A percentile compares a stretch with the other conserved stretches of the same genome.
These are phyloP conservation scores for Clinocottus analis DNA, from an alignment of 2,113 vertebrate genomes.

Conservation along the genomic window DNA sequence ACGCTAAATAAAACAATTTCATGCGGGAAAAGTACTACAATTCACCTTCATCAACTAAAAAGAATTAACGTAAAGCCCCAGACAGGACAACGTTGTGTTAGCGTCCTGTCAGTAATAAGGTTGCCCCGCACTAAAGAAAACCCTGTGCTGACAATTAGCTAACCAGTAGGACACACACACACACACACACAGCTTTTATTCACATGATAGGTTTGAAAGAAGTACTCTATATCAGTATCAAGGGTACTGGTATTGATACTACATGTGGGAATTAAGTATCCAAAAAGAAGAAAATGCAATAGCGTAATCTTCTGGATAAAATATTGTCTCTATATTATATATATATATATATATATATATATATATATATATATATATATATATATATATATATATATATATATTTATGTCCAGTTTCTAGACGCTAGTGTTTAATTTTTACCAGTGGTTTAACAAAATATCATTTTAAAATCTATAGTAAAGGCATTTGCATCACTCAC, in stretches of 20 bases:
- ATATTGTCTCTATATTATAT: not conserved
- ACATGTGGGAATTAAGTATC: not conserved
- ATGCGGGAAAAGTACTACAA: no score
- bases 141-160: not conserved
- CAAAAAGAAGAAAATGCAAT: slow-evolving; percentile 11
- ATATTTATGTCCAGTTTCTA: not conserved
- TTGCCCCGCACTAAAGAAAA: no score
- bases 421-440: not conserved
- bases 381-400: not conserved
- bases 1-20: no score
- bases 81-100: no score
- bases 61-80: no score
- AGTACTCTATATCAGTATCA: no score
- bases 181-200: not conserved
- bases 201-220: not conserved
- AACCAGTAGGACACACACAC: not conserved
- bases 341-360: not conserved
- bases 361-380: not conserved
- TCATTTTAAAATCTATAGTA: not conserved
- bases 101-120: no score
- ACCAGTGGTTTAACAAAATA: not conserved
- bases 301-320: not conserved
- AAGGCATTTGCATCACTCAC: not conserved
- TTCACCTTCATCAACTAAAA: no score
- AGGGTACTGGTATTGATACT: not conserved